Evolutionary conservation across 2,888 invertebrate species (phyloP).

Genomic region (Drosophila conformis): DNA sequence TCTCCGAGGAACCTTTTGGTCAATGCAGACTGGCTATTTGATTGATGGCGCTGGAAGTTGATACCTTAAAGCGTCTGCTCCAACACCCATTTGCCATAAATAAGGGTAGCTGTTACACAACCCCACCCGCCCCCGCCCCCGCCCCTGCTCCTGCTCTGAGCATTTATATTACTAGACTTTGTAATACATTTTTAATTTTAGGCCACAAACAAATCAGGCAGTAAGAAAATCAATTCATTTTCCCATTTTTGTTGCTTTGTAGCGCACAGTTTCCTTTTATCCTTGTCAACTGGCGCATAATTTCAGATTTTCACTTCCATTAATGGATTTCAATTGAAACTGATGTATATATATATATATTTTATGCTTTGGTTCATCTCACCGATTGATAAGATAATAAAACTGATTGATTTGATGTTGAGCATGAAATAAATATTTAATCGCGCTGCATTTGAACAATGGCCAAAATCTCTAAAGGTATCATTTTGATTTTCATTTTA

Average conservation of each 20-base stretch:
- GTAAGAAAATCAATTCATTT: constrained; percentile 41
- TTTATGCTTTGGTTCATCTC: background rate
- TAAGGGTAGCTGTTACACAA: constrained; percentile 6
- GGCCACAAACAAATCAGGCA: constrained; percentile 31
- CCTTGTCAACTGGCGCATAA: constrained; percentile 1
- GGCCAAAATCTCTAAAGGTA: background rate
- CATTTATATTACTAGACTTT: constrained; percentile 36
- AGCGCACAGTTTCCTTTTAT: background rate
- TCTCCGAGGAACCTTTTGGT: background rate
- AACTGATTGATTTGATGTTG: constrained; percentile 1
- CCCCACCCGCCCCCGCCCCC: background rate
- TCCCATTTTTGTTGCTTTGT: background rate
- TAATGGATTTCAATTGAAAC: constrained; percentile 4
- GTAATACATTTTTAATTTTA: constrained; percentile 58
- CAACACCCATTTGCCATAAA: constrained; percentile 17
- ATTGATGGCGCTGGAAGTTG: constrained; percentile 49
- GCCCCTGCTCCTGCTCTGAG: background rate
- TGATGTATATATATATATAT: background rate
- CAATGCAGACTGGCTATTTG: constrained; percentile 51
- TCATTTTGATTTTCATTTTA: background rate
- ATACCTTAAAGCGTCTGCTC: constrained; percentile 30
- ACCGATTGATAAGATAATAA: background rate
- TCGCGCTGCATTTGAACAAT: background rate
- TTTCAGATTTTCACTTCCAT: constrained; percentile 5
- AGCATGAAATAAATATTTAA: background rate